phyloP scores from a whole-genome alignment of 2,888 invertebrate species.

The Amphipyra tragopoginis region DNA sequence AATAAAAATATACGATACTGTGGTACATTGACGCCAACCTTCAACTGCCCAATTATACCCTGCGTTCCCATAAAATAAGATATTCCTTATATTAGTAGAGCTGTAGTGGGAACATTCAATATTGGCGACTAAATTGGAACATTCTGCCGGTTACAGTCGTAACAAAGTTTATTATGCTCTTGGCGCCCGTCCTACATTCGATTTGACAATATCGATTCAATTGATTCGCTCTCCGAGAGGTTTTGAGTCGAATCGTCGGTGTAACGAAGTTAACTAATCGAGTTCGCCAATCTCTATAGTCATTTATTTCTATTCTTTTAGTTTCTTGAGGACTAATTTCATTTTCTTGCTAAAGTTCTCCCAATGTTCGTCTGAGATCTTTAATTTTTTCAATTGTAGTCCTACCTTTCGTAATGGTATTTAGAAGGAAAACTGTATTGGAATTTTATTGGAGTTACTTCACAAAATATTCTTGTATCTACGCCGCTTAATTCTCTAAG shows the following conservation, averaged over 20 bases:
- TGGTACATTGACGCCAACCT: conserved; percentile 12
- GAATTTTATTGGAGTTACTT: conserved; percentile 1
- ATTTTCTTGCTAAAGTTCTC: conserved; percentile 21
- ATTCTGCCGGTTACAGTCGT: conserved; percentile 64
- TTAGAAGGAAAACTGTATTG: not conserved
- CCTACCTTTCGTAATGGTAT: conserved; percentile 7
- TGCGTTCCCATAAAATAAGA: conserved; percentile 33
- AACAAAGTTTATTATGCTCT: conserved; percentile 80
- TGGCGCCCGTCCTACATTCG: conserved; percentile 85
- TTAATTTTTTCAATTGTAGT: conserved; percentile 2
- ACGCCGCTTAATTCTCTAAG: not conserved
- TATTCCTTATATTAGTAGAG: conserved; percentile 44
- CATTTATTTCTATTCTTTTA: conserved; percentile 44
- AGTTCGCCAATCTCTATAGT: conserved; percentile 57
- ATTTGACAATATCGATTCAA: conserved; percentile 78
- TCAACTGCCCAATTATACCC: conserved; percentile 39
- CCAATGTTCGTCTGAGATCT: not conserved
- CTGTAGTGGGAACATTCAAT: conserved; percentile 62
- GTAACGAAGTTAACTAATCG: conserved; percentile 65
- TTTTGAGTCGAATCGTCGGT: conserved; percentile 64
- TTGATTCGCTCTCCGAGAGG: conserved; percentile 72
- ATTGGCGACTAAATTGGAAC: conserved; percentile 68
- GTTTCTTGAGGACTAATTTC: conserved; percentile 41
- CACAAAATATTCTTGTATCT: not conserved
- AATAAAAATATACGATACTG: not conserved